A percentile compares a stretch with the other conserved stretches of the same genome.
Evolutionary conservation across 2,888 invertebrate species (phyloP).

Genomic region (Erebia ligea): DNA sequence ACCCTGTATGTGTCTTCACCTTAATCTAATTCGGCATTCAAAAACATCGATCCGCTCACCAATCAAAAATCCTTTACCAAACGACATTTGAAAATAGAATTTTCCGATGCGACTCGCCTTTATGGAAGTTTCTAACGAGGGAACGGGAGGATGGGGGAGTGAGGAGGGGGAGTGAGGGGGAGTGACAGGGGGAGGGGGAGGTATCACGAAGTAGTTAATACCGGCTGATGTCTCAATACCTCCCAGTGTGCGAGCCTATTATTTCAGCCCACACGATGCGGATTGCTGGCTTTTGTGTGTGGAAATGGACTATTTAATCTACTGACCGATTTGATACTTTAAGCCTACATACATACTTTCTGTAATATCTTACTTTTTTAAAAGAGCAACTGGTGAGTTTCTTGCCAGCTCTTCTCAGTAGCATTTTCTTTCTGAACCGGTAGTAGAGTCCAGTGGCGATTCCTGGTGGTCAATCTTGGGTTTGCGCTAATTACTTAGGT

Average conservation of each 20-base stretch:
- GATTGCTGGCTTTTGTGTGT: slow-evolving; percentile 47
- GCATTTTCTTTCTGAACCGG: no score
- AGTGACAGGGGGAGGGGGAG: slow-evolving; percentile 34
- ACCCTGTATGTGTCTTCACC: background rate
- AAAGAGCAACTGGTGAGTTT: no score
- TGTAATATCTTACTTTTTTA: no score
- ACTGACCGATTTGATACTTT: background rate
- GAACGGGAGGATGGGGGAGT: slow-evolving; percentile 21
- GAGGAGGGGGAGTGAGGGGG: slow-evolving; percentile 21
- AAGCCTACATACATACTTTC: no score
- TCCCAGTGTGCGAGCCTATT: slow-evolving; percentile 82
- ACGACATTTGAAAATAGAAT: slow-evolving; percentile 37
- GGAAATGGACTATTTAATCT: slow-evolving; percentile 53
- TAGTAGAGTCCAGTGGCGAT: no score
- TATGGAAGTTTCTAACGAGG: slow-evolving; percentile 44
- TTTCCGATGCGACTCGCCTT: slow-evolving; percentile 32
- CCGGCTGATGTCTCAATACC: slow-evolving; percentile 83
- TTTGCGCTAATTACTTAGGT: no score
- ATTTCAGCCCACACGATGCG: slow-evolving; percentile 79
- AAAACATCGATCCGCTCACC: slow-evolving; percentile 8
- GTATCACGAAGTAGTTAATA: slow-evolving; percentile 61
- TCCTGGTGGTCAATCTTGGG: no score
- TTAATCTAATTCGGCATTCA: slow-evolving; percentile 27
- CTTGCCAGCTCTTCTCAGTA: no score
- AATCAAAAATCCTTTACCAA: slow-evolving; percentile 32